Conservation (phyloP, 2,888 invertebrate genomes). For the Leptura quadrifasciata region DNA sequence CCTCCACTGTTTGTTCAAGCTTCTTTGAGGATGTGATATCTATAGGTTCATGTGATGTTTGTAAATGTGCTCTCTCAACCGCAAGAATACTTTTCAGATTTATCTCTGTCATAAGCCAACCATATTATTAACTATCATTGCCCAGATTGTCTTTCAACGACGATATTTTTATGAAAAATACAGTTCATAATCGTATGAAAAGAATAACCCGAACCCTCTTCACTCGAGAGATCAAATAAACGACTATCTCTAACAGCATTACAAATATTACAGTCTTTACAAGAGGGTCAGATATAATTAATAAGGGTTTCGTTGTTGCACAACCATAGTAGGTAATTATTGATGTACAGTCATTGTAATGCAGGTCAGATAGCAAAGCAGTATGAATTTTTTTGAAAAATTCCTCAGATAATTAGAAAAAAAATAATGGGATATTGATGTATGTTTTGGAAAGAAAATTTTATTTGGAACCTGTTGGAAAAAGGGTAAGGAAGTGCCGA, state of each 20-base stretch:
- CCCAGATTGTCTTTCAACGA: neutral
- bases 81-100: conserved; percentile 22
- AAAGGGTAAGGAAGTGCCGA: too few species aligned
- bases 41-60: conserved; percentile 33
- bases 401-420: too few species aligned
- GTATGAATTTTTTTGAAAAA: too few species aligned
- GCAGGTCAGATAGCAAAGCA: too few species aligned
- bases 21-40: conserved; percentile 47
- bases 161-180: neutral
- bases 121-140: conserved; percentile 11
- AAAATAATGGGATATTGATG: too few species aligned
- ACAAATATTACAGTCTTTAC: too few species aligned
- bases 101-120: neutral
- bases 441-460: too few species aligned
- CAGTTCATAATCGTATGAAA: neutral
- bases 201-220: neutral
- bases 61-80: conserved; percentile 29
- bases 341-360: too few species aligned
- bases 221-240: neutral
- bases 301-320: too few species aligned
- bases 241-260: neutral
- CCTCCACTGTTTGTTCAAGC: conserved; percentile 45
- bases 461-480: too few species aligned
- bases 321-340: too few species aligned
- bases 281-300: too few species aligned